phyloP scores from a whole-genome alignment of 2,113 vertebrate genomes.

The Hirundichthys speculiger region DNA sequence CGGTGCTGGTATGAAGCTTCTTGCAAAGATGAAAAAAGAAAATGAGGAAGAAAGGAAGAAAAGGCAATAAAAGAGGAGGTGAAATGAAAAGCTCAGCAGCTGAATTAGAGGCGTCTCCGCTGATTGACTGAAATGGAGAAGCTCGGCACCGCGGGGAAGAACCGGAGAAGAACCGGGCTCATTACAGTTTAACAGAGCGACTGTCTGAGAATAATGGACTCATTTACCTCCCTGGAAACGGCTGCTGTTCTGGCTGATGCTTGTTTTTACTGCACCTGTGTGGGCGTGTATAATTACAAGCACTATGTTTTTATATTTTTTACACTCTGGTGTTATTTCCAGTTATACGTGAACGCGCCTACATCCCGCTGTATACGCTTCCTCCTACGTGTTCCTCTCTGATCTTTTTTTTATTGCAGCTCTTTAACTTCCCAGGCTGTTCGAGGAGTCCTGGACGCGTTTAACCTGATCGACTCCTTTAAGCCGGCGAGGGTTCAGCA shows the following conservation, averaged over 20 bases:
- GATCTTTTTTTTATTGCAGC: slow-evolving; percentile 11
- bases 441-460: background rate
- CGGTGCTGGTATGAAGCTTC: background rate
- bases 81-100: background rate
- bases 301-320: slow-evolving; percentile 11
- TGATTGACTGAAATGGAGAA: slow-evolving; percentile 49
- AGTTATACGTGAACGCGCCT: slow-evolving; percentile 16
- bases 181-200: slow-evolving; percentile 65
- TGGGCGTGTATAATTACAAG: slow-evolving; percentile 59
- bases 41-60: background rate
- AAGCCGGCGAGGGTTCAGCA: slow-evolving; percentile 24
- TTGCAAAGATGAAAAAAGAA: background rate
- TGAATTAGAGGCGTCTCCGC: slow-evolving; percentile 29
- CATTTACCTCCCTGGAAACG: slow-evolving; percentile 56
- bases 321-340: slow-evolving; percentile 27
- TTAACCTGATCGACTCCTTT: slow-evolving; percentile 19
- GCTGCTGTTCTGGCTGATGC: slow-evolving; percentile 19
- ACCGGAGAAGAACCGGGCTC: slow-evolving; percentile 52
- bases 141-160: slow-evolving; percentile 11
- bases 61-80: background rate
- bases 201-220: slow-evolving; percentile 55
- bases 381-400: slow-evolving; percentile 10
- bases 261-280: slow-evolving; percentile 26
- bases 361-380: slow-evolving; percentile 4
- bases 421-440: slow-evolving; percentile 21